phyloP scores from a whole-genome alignment of 2,888 invertebrate genomes.

The Chaetogeoica ovagalla region DNA sequence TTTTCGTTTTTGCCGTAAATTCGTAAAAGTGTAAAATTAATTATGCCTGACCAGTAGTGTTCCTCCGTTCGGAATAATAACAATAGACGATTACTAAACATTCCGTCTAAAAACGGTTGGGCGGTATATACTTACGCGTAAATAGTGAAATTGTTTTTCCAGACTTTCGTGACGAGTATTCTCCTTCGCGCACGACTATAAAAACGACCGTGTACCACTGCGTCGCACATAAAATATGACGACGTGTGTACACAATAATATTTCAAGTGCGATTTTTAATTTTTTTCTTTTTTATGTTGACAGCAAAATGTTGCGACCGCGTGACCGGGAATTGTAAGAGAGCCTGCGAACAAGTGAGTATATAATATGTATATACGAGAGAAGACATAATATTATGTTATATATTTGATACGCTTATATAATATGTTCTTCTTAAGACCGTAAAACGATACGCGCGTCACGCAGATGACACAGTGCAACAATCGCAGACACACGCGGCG shows the following conservation, averaged over 20 bases:
- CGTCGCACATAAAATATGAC: neutral
- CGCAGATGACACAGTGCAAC: neutral
- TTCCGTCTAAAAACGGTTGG: no score
- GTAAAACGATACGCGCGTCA: conserved; percentile 23
- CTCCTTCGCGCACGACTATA: no score
- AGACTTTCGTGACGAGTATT: no score
- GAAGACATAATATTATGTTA: neutral
- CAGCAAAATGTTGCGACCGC: conserved; percentile 47
- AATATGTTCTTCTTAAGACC: no score
- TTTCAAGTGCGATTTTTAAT: conserved; percentile 9
- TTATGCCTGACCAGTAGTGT: no score
- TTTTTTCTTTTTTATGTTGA: conserved; percentile 22
- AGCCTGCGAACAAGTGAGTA: conserved; percentile 51
- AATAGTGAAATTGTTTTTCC: no score
- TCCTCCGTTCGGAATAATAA: no score
- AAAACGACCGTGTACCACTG: neutral
- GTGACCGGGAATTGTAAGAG: conserved; percentile 45
- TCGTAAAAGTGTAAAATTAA: no score
- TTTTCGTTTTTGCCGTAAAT: no score
- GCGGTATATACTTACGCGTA: no score
- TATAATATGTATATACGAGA: neutral
- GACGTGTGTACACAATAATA: no score
- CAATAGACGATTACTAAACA: no score
- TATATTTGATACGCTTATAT: neutral
- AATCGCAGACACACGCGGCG: neutral